A percentile compares a stretch with the other conserved stretches of the same genome.
These are phyloP conservation scores for Meandrina meandrites DNA, from an alignment of 92 coral and sea anemone genomes.

Conservation along the genomic window DNA sequence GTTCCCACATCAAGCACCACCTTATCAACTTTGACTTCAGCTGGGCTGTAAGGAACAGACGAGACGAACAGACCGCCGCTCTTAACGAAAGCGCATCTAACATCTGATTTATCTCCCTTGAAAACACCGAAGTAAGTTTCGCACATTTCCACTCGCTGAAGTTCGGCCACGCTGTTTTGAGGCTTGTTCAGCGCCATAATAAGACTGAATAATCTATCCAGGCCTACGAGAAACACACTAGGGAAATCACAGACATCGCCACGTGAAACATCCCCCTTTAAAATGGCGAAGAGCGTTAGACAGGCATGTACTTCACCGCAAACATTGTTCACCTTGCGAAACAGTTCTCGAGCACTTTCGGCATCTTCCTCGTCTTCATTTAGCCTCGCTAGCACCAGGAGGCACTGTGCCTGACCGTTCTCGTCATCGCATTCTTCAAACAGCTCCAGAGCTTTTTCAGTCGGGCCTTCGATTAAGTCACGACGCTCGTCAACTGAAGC, in stretches of 20 bases:
- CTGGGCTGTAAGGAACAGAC: conserved; percentile 18
- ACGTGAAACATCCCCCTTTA: conserved; percentile 18
- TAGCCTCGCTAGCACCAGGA: conserved; percentile 47
- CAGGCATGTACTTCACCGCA: conserved; percentile 65
- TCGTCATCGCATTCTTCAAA: conserved; percentile 47
- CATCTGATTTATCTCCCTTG: conserved; percentile 50
- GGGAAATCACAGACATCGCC: conserved; percentile 19
- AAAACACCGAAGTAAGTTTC: conserved; percentile 68
- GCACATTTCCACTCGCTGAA: conserved; percentile 61
- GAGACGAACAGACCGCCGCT: conserved; percentile 53
- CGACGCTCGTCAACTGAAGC: conserved; percentile 24
- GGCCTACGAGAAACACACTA: conserved; percentile 27
- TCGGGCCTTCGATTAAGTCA: conserved; percentile 63
- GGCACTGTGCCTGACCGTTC: conserved; percentile 66
- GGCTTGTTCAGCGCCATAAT: conserved; percentile 67
- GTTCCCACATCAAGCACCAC: conserved; percentile 42
- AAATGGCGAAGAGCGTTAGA: conserved; percentile 35
- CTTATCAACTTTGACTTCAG: conserved; percentile 43
- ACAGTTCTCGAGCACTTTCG: conserved; percentile 59
- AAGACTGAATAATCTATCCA: conserved; percentile 47
- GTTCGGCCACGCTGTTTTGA: conserved; percentile 55
- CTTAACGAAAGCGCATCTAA: conserved; percentile 52
- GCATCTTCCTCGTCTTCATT: conserved; percentile 34
- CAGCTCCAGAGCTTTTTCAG: conserved; percentile 57
- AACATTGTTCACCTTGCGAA: conserved; percentile 47